Evolutionary conservation across 2,888 invertebrate genomes (phyloP), one percentile per base, ranked within the genome.

Genomic region (Nymphalis polychloros): DNA sequence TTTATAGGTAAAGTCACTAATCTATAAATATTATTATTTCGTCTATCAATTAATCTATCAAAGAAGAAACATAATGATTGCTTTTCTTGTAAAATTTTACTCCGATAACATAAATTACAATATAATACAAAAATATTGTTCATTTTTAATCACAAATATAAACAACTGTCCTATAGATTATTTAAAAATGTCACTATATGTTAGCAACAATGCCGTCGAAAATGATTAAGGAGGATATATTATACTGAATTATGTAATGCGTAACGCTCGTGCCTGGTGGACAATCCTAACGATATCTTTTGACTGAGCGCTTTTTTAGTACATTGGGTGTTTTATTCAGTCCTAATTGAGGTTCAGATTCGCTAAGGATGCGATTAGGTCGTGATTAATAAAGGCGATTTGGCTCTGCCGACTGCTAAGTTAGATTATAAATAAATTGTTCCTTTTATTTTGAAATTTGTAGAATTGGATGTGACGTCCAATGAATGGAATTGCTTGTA

Each of bases 311-410:
- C 78, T 88, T 88, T 88, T 90, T 89, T 86, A 83, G 83, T 83
- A 83, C 79, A 84, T 84, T 83, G 77, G 79, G 75, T 85, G 83
- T 86, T 90, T 89, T 85, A 89, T 87, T 83, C 84, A 84, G 76
- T 82, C 83, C 84, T 90, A 90, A 92, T 92, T 92, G 90, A 87
- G 90, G 89, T 83, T 72, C 83, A 74, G 75, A 89, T 91, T 90
- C 88, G 88, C 85, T 89, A 90, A 90, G 89, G 89, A 89, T 89
- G 86, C 91, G 88, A 92, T 92, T 90, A 89, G 83, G 79, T 72
- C 76, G 80, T 90, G 90, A 92, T 91, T 90, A 88, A 90, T 90
- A 85, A 78, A 79, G 76, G 73, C 77, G 80, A 77, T 79, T 77
- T 77, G 13, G 79, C 78, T 80, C 77, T 73, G 78, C 77, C 76